Conservation (phyloP, 1,140 invertebrate genomes). For the Neomicropteryx cornuta region DNA sequence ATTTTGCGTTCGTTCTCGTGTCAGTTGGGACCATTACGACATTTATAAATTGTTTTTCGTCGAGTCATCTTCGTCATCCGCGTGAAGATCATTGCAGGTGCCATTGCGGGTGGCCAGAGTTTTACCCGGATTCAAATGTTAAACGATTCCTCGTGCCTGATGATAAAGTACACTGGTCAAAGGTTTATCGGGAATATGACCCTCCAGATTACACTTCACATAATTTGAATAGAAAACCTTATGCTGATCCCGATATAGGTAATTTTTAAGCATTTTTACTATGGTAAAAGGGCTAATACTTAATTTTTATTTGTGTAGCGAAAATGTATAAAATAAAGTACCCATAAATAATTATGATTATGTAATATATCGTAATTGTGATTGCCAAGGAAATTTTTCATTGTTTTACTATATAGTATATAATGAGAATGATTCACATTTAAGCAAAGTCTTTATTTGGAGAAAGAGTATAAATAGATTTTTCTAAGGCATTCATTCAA, state of each 20-base stretch:
- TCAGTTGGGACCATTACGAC: too few relatives aligned
- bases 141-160: conserved; percentile 63
- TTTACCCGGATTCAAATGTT: conserved; percentile 54
- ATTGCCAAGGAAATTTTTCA: background rate
- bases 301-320: background rate
- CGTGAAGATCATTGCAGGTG: too few relatives aligned
- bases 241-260: conserved; percentile 73
- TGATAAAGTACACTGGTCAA: conserved; percentile 66
- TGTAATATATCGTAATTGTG: background rate
- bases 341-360: background rate
- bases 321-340: too few relatives aligned
- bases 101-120: too few relatives aligned
- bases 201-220: conserved; percentile 61
- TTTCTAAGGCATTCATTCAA: too few relatives aligned
- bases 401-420: background rate
- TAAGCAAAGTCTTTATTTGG: background rate
- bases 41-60: too few relatives aligned
- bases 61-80: too few relatives aligned
- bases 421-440: background rate
- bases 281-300: background rate
- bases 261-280: conserved; percentile 10
- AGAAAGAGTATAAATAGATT: too few relatives aligned
- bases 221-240: conserved; percentile 55
- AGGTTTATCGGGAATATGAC: conserved; percentile 56
- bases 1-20: too few relatives aligned